These are phyloP conservation scores for Apostichopus californicus DNA, from an alignment of 35 echinoderm and acorn worm species.

Conservation along the genomic window DNA sequence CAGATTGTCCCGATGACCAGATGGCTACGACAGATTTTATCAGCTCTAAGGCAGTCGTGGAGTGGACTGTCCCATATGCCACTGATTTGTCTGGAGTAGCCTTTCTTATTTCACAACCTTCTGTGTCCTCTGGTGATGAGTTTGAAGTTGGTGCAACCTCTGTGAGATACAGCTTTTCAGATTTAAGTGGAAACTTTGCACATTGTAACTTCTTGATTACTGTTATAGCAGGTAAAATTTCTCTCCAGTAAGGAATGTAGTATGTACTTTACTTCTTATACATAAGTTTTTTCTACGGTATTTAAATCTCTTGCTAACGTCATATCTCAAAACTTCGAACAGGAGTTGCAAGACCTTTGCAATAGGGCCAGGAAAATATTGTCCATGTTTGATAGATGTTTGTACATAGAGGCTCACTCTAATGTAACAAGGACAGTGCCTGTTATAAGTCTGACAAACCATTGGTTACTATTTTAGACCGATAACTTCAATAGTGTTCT, in stretches of 20 bases:
- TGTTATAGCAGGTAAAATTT: not conserved
- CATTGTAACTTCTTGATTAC: not conserved
- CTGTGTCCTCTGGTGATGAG: not conserved
- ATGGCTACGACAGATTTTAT: constrained; percentile 46
- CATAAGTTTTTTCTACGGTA: too few species aligned
- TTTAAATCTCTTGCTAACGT: too few species aligned
- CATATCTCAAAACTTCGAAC: too few species aligned
- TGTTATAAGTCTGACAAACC: too few species aligned
- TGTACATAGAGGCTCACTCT: too few species aligned
- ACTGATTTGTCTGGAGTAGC: constrained; percentile 6
- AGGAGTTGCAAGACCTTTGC: too few species aligned
- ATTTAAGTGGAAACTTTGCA: constrained; percentile 1
- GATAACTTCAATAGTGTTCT: too few species aligned
- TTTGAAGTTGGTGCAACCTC: not conserved
- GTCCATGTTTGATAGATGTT: too few species aligned
- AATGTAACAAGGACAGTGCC: too few species aligned
- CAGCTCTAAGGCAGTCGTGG: not conserved
- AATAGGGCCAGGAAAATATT: too few species aligned
- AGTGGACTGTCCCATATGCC: constrained; percentile 19
- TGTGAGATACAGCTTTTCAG: not conserved
- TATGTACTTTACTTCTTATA: too few species aligned
- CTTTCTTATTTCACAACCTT: not conserved
- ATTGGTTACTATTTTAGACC: too few species aligned
- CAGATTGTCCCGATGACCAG: constrained; percentile 55
- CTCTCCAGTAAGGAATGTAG: not conserved